phyloP scores from a whole-genome alignment of 2,888 invertebrate species.

The Aricia artaxerxes region DNA sequence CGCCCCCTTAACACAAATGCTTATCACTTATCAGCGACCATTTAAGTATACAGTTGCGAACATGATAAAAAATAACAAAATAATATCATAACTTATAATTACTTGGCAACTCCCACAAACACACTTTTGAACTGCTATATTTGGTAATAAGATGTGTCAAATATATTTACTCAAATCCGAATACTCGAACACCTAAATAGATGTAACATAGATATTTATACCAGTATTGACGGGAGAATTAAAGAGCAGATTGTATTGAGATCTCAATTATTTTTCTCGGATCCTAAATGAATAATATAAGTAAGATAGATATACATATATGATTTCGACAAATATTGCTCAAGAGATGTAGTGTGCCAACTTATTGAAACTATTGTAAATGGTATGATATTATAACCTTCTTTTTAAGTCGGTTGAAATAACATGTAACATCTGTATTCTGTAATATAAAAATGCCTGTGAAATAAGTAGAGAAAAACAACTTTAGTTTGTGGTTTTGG shows the following conservation, averaged over 20 bases:
- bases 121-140: background rate
- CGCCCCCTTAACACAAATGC: no score
- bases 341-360: conserved; percentile 42
- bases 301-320: conserved; percentile 55
- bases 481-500: background rate
- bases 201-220: conserved; percentile 49
- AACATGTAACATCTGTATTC: background rate
- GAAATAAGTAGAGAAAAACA: background rate
- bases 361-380: background rate
- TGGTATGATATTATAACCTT: background rate
- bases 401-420: background rate
- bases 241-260: conserved; percentile 59
- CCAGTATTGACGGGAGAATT: conserved; percentile 69
- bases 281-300: conserved; percentile 52
- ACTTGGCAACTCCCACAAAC: background rate
- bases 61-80: no score
- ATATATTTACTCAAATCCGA: background rate
- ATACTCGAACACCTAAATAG: conserved; percentile 2
- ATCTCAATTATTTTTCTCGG: conserved; percentile 72
- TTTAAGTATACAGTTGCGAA: no score
- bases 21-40: no score
- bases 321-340: conserved; percentile 45
- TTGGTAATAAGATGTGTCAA: background rate
- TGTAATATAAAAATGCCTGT: background rate
- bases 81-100: no score